Percentiles rank a stretch among this genome's conserved stretches.
phyloP scores from a whole-genome alignment of 2,797 vertebrate species.

The Pangasius djambal region DNA sequence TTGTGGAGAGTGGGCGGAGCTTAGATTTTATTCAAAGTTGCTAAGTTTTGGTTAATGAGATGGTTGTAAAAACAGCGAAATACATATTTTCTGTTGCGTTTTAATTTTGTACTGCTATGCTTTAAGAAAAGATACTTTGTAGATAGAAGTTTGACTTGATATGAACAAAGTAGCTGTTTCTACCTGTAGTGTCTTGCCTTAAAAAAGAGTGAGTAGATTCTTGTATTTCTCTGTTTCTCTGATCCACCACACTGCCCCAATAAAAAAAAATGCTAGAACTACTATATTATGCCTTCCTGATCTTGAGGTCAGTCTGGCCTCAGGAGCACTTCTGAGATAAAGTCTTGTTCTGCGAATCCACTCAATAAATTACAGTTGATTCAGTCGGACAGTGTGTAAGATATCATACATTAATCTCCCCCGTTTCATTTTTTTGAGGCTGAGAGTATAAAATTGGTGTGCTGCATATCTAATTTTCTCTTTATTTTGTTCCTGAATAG shows the following conservation, averaged over 20 bases:
- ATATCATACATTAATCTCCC: constrained; percentile 92
- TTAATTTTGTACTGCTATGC: neutral
- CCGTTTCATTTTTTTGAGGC: constrained; percentile 86
- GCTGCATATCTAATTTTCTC: constrained; percentile 93
- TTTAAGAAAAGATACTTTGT: neutral
- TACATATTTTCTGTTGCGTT: neutral
- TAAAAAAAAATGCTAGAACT: constrained; percentile 72
- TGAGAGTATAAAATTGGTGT: constrained; percentile 91
- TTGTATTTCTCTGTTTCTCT: constrained; percentile 6
- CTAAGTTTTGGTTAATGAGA: neutral
- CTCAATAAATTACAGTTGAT: constrained; percentile 91
- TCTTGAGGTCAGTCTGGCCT: constrained; percentile 87
- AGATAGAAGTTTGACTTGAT: neutral
- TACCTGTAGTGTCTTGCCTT: neutral
- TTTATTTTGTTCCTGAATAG: constrained; percentile 74
- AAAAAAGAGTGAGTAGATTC: neutral
- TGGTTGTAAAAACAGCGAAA: neutral
- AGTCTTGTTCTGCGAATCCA: constrained; percentile 89
- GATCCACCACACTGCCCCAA: neutral
- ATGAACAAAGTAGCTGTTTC: too few species aligned
- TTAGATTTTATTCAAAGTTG: neutral
- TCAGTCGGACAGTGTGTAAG: constrained; percentile 86
- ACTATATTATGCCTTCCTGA: constrained; percentile 83
- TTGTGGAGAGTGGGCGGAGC: neutral
- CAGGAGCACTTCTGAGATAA: constrained; percentile 88